These are phyloP conservation scores for Tyrophagus putrescentiae DNA, from an alignment of 1,140 invertebrate species.

Conservation along the genomic window DNA sequence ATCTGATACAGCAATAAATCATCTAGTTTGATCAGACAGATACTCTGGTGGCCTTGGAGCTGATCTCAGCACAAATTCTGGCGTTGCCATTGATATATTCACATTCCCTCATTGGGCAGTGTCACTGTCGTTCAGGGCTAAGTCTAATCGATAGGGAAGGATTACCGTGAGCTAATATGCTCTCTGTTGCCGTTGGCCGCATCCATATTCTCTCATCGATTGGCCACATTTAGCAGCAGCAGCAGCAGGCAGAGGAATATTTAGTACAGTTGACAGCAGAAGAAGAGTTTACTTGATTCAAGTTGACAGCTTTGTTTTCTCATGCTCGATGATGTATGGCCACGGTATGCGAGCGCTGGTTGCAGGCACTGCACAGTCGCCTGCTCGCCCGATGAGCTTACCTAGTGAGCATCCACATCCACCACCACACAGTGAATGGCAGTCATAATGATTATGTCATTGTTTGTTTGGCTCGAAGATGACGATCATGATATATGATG, in stretches of 20 bases:
- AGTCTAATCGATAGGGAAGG: slow-evolving; percentile 1
- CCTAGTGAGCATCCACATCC: no score
- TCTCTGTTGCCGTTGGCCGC: no score
- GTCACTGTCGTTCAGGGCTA: no score
- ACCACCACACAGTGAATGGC: not conserved
- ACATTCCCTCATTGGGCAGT: no score
- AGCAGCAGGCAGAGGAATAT: not conserved
- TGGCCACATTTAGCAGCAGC: not conserved
- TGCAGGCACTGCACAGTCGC: not conserved
- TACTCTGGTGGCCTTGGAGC: not conserved
- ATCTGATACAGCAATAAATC: not conserved
- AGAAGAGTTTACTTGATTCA: slow-evolving; percentile 11
- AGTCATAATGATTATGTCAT: slow-evolving; percentile 14
- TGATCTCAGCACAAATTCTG: no score
- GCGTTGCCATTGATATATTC: no score
- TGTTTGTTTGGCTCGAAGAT: slow-evolving; percentile 5
- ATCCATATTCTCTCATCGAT: slow-evolving; percentile 9
- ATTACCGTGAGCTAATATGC: not conserved
- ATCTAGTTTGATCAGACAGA: not conserved
- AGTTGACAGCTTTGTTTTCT: slow-evolving; percentile 9
- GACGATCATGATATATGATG: slow-evolving; percentile 16
- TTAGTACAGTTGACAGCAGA: no score
- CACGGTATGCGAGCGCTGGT: no score
- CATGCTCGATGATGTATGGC: slow-evolving; percentile 8
- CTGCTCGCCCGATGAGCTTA: not conserved